Base-by-base conservation (phyloP, 2,888 invertebrate genomes). In the Cheilosia vulpina region DNA sequence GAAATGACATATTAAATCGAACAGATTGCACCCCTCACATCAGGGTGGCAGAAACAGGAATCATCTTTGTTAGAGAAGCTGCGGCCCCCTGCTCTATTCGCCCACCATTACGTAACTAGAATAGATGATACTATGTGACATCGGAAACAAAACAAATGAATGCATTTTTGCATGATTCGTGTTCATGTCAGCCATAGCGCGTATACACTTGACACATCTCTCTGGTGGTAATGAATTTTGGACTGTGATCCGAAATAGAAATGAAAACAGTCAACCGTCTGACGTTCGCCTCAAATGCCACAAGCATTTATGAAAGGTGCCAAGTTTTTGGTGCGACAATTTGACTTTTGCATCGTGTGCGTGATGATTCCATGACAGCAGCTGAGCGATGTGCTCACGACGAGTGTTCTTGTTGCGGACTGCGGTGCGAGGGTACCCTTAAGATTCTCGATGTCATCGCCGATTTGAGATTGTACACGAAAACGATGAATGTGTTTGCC, bases 281-380 rank as follows among this genome's bases (percentile, higher is more conserved):
- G n/a, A 57, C 57, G 15, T 24, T 11, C 52, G 31, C 2, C 47
- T 47, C 63, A 13, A 47, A 63, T 24, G 27, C 47, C 65, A 43
- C 47, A 65, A 75, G 63, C 75, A 75, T 63, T 73, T 73, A 75
- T 47, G 55, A 75, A 55, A 17, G 38, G 47, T 57, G 65, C 47
- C 65, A 75, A 75, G 55, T 65, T 65, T 24, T 65, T 24, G 38
- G 13, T 21, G 50, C 9, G 52, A 71, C 43, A 27, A 17, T 58
- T 45, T 68, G 55, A 68, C 27, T 21, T 57, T 34, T 69, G 57
- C 9, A 15, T 11, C 55, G 63, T 34, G 57, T 47, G 34, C 24
- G 17, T 73, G 63, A 52, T 72, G 62, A 45, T 31, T 45, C 24
- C 31, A 43, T 63, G 73, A 73, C 53, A 63, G 53, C 13, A 24